These are phyloP conservation scores for Spheniscus mendiculus DNA, from an alignment of 2,113 vertebrate species.

Conservation along the genomic window DNA sequence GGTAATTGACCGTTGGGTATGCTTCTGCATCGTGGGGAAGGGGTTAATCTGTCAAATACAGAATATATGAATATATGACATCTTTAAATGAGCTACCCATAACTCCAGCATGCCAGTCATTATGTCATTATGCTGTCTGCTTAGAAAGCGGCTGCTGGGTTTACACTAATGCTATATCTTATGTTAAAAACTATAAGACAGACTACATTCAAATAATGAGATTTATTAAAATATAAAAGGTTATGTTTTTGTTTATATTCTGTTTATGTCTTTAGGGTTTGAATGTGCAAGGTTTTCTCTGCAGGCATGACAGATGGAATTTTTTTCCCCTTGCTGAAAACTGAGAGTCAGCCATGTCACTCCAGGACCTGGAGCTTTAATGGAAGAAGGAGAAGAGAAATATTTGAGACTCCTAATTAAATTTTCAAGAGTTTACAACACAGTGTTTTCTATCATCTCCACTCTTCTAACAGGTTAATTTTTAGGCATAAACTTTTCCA, in stretches of 20 bases:
- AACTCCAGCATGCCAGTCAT: slow-evolving; percentile 12
- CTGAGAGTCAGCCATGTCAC: neutral
- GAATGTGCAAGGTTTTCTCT: neutral
- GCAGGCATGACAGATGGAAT: neutral
- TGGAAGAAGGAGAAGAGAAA: neutral
- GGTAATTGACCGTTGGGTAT: neutral
- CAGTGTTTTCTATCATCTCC: neutral
- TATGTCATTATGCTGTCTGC: slow-evolving; percentile 36
- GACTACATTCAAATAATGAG: neutral
- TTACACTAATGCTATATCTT: neutral
- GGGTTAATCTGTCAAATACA: neutral
- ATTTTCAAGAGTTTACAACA: neutral
- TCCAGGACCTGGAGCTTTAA: neutral
- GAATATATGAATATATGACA: neutral
- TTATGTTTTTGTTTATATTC: neutral
- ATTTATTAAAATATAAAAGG: neutral
- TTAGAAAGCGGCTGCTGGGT: slow-evolving; percentile 15
- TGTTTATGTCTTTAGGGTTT: neutral
- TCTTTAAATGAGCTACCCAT: slow-evolving; percentile 3
- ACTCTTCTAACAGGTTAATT: neutral
- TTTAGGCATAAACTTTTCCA: neutral
- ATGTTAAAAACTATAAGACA: neutral
- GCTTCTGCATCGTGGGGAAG: neutral
- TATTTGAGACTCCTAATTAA: neutral
- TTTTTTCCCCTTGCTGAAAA: neutral